Conservation (phyloP, 2,797 vertebrate genomes). For the Octomys mimax region DNA sequence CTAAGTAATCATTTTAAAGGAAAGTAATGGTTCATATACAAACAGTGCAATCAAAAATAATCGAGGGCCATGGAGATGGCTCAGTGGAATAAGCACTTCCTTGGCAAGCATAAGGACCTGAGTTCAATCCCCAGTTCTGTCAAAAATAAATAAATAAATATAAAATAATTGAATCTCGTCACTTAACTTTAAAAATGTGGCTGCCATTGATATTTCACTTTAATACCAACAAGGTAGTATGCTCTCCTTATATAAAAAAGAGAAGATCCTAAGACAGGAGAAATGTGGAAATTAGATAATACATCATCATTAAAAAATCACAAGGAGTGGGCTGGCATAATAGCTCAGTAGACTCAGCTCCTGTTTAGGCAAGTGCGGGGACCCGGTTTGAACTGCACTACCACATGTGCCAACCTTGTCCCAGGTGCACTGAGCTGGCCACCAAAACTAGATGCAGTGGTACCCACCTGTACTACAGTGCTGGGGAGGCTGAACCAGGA, state of each 20-base stretch:
- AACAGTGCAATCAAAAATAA: slow-evolving; percentile 25
- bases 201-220: slow-evolving; percentile 20
- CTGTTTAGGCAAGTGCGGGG: too few species aligned
- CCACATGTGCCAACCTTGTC: too few species aligned
- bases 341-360: too few species aligned
- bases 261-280: background rate
- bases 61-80: background rate
- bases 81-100: too few species aligned
- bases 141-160: too few species aligned
- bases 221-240: background rate
- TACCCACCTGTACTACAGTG: too few species aligned
- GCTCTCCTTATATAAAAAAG: background rate
- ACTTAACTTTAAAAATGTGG: slow-evolving; percentile 34
- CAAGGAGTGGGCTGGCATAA: background rate
- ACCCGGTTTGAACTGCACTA: too few species aligned
- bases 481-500: too few species aligned
- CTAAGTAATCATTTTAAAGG: slow-evolving; percentile 59
- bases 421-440: too few species aligned
- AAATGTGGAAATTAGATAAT: slow-evolving; percentile 42
- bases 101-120: too few species aligned
- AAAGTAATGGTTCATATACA: slow-evolving; percentile 62
- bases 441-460: too few species aligned
- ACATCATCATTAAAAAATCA: background rate
- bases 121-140: too few species aligned
- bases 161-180: background rate